Evolutionary conservation across 1,140 invertebrate genomes (phyloP), one percentile per base, ranked within the genome.

Genomic region (Tribolium madens): DNA sequence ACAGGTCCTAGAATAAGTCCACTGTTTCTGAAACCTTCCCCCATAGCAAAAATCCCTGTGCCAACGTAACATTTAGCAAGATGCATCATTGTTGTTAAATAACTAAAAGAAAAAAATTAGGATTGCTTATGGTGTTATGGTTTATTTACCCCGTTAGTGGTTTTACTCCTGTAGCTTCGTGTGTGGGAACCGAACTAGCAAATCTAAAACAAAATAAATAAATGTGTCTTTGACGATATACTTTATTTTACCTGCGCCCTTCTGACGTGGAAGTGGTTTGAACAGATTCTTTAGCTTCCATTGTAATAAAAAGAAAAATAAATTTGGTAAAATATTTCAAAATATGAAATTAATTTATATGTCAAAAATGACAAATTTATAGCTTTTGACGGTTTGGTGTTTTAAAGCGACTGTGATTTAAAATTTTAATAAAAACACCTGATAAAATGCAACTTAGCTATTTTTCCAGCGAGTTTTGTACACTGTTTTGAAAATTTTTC

Each of bases 41-140:
- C 93, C 89, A 94, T 92, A 0, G 92, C 93, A 81, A 93, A 91
- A 42, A 94, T 88, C 2, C 93, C 93, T 0, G 92, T 92, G 48
- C 93, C 92, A 53, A 94, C 90, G 86, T 94, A 94, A 31, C 92
- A 92, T 82, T 92, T 91, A 80, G 93, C 91, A 68, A 93, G 86
- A 84, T 94, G 93, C 82, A 92, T 91, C 76, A 94, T 87, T 0
- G 92, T 93, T 84, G 93, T 92, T 70, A 89, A 69, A 81, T 92
- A 93, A 77, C 92, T 93, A 26, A 5, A 26, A 26, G 21, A 81
- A 76, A 87, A 84, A 75, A 64, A 5, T 47, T 10, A 13, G 6
- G 6, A 31, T 31, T 31, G 26, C 6, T 42, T 42, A 2, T 42
- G 36, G 36, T n/a, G n/a, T 42, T 4, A 7, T 36, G 46, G 2